Conservation (phyloP, 1,140 invertebrate genomes). For the Bradynema listronoti region DNA sequence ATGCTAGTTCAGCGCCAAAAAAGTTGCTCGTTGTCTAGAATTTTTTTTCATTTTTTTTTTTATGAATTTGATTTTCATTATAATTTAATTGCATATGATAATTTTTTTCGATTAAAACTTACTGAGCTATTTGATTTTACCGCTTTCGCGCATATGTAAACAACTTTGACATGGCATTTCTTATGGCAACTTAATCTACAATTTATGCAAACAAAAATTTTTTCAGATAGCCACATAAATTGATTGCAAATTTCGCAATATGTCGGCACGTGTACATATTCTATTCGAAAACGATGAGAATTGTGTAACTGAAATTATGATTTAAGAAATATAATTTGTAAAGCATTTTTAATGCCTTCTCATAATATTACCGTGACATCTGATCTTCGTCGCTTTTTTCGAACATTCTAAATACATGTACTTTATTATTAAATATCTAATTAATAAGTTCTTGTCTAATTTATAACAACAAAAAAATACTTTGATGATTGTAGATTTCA, state of each 20-base stretch:
- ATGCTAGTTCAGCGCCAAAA: conserved; percentile 71
- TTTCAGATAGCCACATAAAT: conserved; percentile 87
- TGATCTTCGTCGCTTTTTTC: conserved; percentile 62
- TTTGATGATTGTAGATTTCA: conserved; percentile 63
- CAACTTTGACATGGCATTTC: conserved; percentile 75
- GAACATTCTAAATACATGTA: conserved; percentile 45
- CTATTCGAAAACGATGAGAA: conserved; percentile 77
- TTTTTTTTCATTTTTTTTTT: not conserved
- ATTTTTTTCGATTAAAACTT: too few relatives aligned
- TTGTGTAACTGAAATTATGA: conserved; percentile 59
- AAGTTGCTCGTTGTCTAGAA: conserved; percentile 59
- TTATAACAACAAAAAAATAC: not conserved
- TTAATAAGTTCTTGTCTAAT: not conserved
- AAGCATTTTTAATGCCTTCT: conserved; percentile 5
- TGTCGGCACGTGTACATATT: conserved; percentile 85
- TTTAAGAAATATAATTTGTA: conserved; percentile 7
- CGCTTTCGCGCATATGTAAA: conserved; percentile 61
- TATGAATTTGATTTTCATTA: not conserved
- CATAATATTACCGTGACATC: conserved; percentile 61
- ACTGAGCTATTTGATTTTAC: conserved; percentile 33
- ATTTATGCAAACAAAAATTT: conserved; percentile 75
- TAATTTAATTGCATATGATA: too few relatives aligned
- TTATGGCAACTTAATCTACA: conserved; percentile 89
- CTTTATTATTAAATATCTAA: too few relatives aligned
- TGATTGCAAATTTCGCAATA: conserved; percentile 87